Conservation (phyloP, 1,140 invertebrate genomes). For the Popillia japonica region DNA sequence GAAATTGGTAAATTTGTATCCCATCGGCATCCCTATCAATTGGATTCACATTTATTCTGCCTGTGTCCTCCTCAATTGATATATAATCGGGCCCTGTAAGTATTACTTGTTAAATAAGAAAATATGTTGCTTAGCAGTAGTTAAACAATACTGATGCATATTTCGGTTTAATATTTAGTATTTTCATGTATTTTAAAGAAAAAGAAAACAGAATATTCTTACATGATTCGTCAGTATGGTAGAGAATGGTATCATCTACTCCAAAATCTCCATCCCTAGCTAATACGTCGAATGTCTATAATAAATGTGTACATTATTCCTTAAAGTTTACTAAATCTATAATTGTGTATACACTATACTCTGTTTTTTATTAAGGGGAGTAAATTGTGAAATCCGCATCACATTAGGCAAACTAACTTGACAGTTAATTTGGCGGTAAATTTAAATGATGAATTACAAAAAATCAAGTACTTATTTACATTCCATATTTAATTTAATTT, state of each 20-base stretch:
- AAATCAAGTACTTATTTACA: too few relatives aligned
- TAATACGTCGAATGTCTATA: constrained; percentile 29
- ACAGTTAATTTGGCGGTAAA: too few relatives aligned
- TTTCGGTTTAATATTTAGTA: too few relatives aligned
- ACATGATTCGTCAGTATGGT: background rate
- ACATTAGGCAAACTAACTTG: too few relatives aligned
- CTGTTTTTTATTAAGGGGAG: too few relatives aligned
- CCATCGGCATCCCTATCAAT: constrained; percentile 27
- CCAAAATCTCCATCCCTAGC: constrained; percentile 39
- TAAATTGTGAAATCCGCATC: too few relatives aligned
- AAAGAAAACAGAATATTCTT: background rate
- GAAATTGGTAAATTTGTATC: constrained; percentile 32
- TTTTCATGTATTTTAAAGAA: too few relatives aligned
- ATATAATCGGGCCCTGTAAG: constrained; percentile 1
- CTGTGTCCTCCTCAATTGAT: background rate
- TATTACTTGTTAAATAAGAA: constrained; percentile 9
- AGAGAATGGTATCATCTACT: constrained; percentile 7
- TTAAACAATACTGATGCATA: background rate
- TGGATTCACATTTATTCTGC: background rate
- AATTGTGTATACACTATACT: too few relatives aligned
- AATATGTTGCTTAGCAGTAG: background rate
- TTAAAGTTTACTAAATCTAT: background rate
- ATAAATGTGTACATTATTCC: background rate
- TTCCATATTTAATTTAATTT: too few relatives aligned
- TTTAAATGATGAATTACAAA: too few relatives aligned